These are phyloP conservation scores for Halichoeres trimaculatus DNA, from an alignment of 2,113 vertebrate species.

Conservation along the genomic window DNA sequence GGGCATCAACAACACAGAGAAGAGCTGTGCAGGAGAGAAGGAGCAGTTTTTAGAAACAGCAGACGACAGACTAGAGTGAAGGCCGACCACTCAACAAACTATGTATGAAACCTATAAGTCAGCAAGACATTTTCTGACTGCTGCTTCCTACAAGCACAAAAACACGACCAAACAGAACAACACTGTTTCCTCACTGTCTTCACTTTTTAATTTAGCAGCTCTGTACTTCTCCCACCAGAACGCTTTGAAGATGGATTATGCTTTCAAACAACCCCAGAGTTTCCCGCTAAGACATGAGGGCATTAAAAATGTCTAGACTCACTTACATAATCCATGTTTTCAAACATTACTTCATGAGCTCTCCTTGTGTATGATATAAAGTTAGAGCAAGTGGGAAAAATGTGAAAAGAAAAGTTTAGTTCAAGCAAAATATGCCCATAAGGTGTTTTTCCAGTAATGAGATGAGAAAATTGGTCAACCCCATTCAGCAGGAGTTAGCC, in stretches of 20 bases:
- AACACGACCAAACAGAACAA: not conserved
- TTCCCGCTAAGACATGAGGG: not conserved
- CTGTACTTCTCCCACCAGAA: not conserved
- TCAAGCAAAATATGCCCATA: no score
- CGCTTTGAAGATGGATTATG: conserved; percentile 29
- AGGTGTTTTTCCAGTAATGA: no score
- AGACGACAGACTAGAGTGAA: conserved; percentile 14
- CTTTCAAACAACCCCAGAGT: conserved; percentile 7
- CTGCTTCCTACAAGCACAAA: not conserved
- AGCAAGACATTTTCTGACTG: conserved; percentile 9
- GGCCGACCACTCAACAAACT: conserved; percentile 12
- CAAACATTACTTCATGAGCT: not conserved
- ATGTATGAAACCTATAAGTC: conserved; percentile 1
- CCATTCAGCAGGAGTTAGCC: no score
- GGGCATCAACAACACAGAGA: conserved; percentile 31
- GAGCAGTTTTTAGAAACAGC: conserved; percentile 8
- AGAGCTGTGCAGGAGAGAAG: not conserved
- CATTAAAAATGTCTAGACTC: conserved; percentile 1
- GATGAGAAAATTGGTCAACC: no score
- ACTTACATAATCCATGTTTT: not conserved
- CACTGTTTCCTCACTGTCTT: not conserved
- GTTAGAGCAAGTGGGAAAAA: no score
- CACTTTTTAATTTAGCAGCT: not conserved
- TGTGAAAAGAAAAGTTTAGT: no score
- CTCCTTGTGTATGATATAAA: no score